These are phyloP conservation scores for Gymnorhina tibicen DNA, from an alignment of 2,113 vertebrate genomes.

Conservation along the genomic window DNA sequence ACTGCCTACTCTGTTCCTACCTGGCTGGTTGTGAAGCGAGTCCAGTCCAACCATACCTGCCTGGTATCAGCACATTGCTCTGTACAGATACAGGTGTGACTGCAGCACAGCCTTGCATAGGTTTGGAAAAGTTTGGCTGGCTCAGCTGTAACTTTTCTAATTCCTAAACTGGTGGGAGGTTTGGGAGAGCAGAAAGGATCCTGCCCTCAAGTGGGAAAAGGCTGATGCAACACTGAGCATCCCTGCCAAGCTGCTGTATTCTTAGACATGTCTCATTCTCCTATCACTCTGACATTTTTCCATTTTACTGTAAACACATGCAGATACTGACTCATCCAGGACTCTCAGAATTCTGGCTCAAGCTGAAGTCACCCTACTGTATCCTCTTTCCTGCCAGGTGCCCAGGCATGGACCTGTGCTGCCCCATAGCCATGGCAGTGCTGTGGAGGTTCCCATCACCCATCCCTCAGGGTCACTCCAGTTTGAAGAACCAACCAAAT, in stretches of 20 bases:
- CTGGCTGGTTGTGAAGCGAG: fast-evolving
- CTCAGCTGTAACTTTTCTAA: not conserved
- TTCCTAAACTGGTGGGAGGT: not conserved
- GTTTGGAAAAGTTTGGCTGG: not conserved
- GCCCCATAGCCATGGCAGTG: not conserved
- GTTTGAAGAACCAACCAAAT: not conserved
- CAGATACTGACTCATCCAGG: conserved; percentile 7
- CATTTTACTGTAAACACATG: not conserved
- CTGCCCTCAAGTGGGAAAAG: not conserved
- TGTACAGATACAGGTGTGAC: not conserved
- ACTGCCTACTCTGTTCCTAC: not conserved
- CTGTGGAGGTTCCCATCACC: not conserved
- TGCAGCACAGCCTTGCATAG: not conserved
- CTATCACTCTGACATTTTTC: conserved; percentile 9
- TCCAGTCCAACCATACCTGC: not conserved
- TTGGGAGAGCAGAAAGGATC: not conserved
- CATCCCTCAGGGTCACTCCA: fast-evolving
- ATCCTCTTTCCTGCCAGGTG: not conserved
- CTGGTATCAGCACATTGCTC: not conserved
- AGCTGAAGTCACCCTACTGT: not conserved
- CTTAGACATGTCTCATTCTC: not conserved
- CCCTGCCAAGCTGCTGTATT: conserved; percentile 18
- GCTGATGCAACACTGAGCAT: not conserved
- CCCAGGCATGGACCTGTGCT: not conserved
- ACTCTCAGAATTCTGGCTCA: not conserved